Conservation (phyloP, 2,113 vertebrate genomes). For the Tyto alba region DNA sequence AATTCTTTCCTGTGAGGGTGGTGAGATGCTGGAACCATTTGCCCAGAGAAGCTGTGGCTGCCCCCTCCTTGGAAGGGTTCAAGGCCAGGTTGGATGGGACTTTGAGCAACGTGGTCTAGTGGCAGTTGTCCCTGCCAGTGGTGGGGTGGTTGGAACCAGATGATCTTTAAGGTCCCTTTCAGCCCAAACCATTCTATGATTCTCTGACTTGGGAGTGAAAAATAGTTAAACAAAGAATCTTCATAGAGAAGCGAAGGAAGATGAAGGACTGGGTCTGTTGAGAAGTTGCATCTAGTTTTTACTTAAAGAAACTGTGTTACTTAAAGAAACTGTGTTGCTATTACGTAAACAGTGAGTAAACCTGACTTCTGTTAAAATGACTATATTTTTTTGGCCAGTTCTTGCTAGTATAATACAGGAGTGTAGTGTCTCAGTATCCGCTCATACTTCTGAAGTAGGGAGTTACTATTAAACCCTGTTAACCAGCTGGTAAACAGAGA, state of each 20-base stretch:
- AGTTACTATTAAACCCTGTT: background rate
- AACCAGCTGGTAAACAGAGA: background rate
- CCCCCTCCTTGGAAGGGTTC: no score
- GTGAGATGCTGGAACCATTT: no score
- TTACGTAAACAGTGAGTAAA: background rate
- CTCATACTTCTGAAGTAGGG: background rate
- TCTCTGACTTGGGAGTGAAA: background rate
- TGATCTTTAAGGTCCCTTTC: no score
- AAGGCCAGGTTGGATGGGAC: no score
- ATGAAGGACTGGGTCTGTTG: background rate
- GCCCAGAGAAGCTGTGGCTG: no score
- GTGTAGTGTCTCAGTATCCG: background rate
- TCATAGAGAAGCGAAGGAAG: background rate
- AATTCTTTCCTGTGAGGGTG: no score
- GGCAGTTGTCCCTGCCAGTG: no score
- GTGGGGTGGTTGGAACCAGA: no score
- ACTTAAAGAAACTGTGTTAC: background rate
- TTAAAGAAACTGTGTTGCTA: background rate
- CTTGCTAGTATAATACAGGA: background rate
- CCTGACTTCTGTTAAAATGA: background rate
- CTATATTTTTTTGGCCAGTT: background rate
- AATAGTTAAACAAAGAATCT: background rate
- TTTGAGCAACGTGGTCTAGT: no score
- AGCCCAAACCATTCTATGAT: no score
- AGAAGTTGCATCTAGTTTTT: background rate